Percentiles rank a stretch among this genome's conserved stretches.
phyloP scores from a whole-genome alignment of 2,797 vertebrate genomes.

The Tympanoctomys barrerae region DNA sequence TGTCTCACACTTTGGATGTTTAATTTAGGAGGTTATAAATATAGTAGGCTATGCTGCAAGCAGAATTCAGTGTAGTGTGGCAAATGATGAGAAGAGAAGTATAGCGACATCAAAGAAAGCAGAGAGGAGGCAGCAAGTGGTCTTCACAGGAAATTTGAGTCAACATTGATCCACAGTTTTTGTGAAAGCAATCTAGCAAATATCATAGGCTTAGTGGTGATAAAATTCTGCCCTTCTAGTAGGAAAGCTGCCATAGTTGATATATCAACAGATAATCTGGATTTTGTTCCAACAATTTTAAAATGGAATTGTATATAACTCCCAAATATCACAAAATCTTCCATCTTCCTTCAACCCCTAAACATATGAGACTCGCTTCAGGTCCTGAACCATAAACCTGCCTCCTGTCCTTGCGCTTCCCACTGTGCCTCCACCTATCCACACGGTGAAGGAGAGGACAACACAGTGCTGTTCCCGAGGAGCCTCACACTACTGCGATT shows the following conservation, averaged over 20 bases:
- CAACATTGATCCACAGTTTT: background rate
- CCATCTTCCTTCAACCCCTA: background rate
- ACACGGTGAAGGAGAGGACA: fast-evolving
- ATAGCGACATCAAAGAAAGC: background rate
- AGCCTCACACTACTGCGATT: background rate
- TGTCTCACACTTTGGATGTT: background rate
- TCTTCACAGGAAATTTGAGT: background rate
- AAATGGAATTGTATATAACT: background rate
- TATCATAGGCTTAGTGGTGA: background rate
- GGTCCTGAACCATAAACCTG: too few relatives aligned
- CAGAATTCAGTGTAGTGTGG: background rate
- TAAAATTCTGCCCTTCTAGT: background rate
- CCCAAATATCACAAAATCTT: background rate
- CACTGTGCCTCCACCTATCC: background rate
- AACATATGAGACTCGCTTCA: background rate
- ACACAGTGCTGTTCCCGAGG: fast-evolving
- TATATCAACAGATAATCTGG: background rate
- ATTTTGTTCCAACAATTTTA: background rate
- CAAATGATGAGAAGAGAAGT: background rate
- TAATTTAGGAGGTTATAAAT: background rate
- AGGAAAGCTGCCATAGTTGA: background rate
- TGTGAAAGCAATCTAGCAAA: background rate
- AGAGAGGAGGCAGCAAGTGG: background rate
- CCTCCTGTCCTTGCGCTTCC: background rate
- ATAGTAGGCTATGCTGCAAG: background rate